Base-by-base conservation (phyloP, 1,140 invertebrate species). In the Saccostrea glomerata region DNA sequence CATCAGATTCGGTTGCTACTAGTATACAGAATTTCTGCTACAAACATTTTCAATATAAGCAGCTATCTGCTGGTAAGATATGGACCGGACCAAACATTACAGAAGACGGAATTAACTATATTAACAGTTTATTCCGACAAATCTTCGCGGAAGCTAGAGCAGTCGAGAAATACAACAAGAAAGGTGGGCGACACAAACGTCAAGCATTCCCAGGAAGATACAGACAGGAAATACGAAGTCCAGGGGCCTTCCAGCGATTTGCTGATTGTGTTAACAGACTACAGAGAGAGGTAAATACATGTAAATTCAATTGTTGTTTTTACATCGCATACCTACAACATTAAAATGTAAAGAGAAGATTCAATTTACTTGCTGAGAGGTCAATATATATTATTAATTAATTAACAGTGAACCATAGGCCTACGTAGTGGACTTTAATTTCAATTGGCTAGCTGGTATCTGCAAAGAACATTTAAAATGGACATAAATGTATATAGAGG, bases 201-300 rank as follows among this genome's bases (percentile, higher is more conserved):
- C 70, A 77, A 30, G 70, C 70, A 63, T 77, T 77, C 13, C 70
- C 70, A 12, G 70, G 70, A 36, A 77, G 70, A 77, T 77, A 30
- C 70, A 77, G 70, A 30, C 70, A 17, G 4, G 70, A 77, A 15
- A 25, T 77, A 2, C 70, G 70, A 12, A 77, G 70, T 77, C 70
- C 70, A 2, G 70, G 70, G 5, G 70, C 70, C 2, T 77, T 77
- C 7, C 70, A 30, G 15, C 30, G 25, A 12, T 77, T 36, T 36
- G 70, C 70, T 3, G 15, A 9, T 13, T 77, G 70, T 36, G 9
- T 77, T 30, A 6, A 36, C 2, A 11, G 25, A 77, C 25, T 77
- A 25, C 30, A 13, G 25, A 82, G 47, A 47, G 47, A 47, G 47
- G 47, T 47, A 47, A 47, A 6, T 47, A n/a, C n/a, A n/a, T n/a